Evolutionary conservation across 2,113 vertebrate genomes (phyloP).

Genomic region (Pristiophorus japonicus): DNA sequence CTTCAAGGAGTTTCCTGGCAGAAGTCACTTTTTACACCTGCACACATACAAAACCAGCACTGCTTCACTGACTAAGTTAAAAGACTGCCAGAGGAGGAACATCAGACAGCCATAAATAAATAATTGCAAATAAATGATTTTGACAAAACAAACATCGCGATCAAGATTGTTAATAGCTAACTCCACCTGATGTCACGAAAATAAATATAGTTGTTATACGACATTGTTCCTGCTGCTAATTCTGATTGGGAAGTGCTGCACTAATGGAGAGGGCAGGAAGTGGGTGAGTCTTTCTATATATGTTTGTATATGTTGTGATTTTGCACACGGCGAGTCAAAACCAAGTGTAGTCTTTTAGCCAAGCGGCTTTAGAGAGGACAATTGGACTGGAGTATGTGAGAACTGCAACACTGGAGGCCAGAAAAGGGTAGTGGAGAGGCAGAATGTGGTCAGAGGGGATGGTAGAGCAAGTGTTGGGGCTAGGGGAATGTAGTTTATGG

Average conservation of each 20-base stretch:
- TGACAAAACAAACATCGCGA: conserved; percentile 1
- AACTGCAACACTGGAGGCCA: background rate
- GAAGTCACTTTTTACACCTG: background rate
- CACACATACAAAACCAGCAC: background rate
- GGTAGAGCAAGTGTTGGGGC: background rate
- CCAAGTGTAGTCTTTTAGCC: background rate
- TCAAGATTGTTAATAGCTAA: conserved; percentile 3
- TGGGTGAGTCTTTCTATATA: background rate
- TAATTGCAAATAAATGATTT: conserved; percentile 23
- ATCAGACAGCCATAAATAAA: background rate
- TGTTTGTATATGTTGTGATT: background rate
- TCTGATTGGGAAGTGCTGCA: background rate
- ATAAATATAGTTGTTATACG: background rate
- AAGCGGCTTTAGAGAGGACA: background rate
- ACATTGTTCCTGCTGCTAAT: background rate
- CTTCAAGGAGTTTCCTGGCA: background rate
- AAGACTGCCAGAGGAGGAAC: background rate
- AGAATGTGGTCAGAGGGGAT: background rate
- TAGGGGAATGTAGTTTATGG: background rate
- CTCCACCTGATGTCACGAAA: background rate
- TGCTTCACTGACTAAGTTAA: background rate
- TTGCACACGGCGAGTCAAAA: background rate
- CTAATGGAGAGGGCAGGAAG: background rate
- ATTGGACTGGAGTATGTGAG: background rate
- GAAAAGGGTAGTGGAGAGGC: background rate